Base-by-base conservation (phyloP, 2,797 vertebrate species). In the Trematomus bernacchii region DNA sequence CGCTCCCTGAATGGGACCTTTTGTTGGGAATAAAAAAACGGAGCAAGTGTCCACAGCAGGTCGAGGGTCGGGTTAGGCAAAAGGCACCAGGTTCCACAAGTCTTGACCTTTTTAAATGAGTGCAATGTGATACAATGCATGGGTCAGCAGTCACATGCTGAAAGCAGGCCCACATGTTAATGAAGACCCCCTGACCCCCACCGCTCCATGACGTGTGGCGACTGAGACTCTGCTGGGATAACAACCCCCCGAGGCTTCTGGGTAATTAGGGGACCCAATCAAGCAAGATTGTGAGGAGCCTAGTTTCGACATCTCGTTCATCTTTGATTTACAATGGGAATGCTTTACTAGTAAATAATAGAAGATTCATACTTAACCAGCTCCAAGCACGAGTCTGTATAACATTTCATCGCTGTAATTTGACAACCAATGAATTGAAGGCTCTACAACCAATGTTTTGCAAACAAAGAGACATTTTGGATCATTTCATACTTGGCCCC, bases 51-150 rank as follows among this genome's bases (percentile, higher is more conserved):
- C 88, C 85, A 76, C 44, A 9, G 11, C 53, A 65, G 93, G 91
- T 94, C 84, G 87, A 78, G 78, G 88, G 89, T 92, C 84, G 69
- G 77, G 69, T 77, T 82, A 70, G 86, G 88, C 86, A 90, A 91
- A 92, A 91, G 86, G 87, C 88, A 87, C 86, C 73, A 69, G 89
- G 87, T 86, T 86, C 82, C 81, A 84, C 69, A 58, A 86, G 87
- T 89, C 86, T 57, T 91, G 91, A 94, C 93, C 94, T 93, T 89
- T 93, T 63, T 82, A 92, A 94, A 94, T 92, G 92, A 92, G 92
- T 91, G 93, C 86, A 90, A 92, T 85, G 85, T 89, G 91, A 94
- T 90, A 90, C 88, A 86, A 87, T 80, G 87, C 85, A 80, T 40
- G 84, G 93, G 91, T 94, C 92, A 94, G 89, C 81, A 90, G 85